Base-by-base conservation (phyloP, 1,140 invertebrate genomes). In the Lordiphosa mommai region DNA sequence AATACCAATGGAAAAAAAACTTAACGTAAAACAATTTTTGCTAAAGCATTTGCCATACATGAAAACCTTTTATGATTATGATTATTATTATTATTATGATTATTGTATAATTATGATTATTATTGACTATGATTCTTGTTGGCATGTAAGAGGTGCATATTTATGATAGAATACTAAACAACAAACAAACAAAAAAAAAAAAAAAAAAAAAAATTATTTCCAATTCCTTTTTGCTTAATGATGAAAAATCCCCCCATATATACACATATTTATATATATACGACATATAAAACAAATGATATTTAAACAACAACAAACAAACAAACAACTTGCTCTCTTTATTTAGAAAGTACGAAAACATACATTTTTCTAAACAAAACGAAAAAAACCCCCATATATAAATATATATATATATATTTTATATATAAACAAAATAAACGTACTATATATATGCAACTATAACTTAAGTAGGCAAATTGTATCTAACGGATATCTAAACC, bases 141-240 rank as follows among this genome's bases (percentile, higher is more conserved):
- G 67, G 68, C 73, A 55, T 72, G 41, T 64, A 64, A 56, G 53
- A 49, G 46, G 57, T 79, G 73, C 74, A 76, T 67, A 66, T 82
- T 82, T 80, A 82, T 76, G 68, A 76, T 80, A 82, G 55, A 57
- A 60, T 67, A 71, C 44, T 71, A 46, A 57, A 50, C 23, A 13
- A 64, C 9, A 49, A 10, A 14, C 12, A 30, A 49, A 33, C 61
- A 30, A 34, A 65, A 29, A 49, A 8, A 8, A 13, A 40, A 46
- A 50, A 8, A n/a, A 34, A 47, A 64, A 57, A 29, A 23, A 36
- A 46, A 63, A 69, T 80, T 53, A 82, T 82, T 80, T 80, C 76
- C 63, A 71, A 82, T 82, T 76, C 71, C 82, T 68, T 72, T 82
- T 74, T 60, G 76, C 76, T 72, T 74, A 71, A 71, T 51, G 53